Base-by-base conservation (phyloP, 2,888 invertebrate species). In the Barypeithes pellucidus region DNA sequence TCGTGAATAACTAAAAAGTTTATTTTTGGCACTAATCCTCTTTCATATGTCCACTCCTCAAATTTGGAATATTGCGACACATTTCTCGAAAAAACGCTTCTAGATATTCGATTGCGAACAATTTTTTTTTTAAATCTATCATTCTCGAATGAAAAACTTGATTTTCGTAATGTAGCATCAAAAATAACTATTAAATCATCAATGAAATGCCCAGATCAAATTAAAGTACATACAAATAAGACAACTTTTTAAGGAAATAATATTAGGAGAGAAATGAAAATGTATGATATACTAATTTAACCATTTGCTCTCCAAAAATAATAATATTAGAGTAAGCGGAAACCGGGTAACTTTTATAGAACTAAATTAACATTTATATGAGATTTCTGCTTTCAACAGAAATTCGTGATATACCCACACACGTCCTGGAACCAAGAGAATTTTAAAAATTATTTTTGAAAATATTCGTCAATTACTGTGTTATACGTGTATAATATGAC, bases 321-420 rank as follows among this genome's bases (percentile, higher is more conserved):
- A 43, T 43, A 16, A 43, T 16, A 43, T 43, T 43, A 43, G 16
- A 43, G 7, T 2, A 7, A 16, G 43, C 43, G 16, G 43, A 16
- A 12, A 43, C 43, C 3, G 16, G 43, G 3, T 3, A 43, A 43
- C 43, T 43, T 43, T 43, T 16, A 16, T 7, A 7, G 16, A 22
- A 47, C 47, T 47, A 22, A 47, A 47, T 47, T 47, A 12, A 20
- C 47, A 47, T 47, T 47, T 47, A 47, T 9, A 47, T 47, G 8
- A 20, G 47, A 9, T 47, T 18, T 47, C 11, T 12, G 7, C 22
- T 20, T 20, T 47, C 22, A 11, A 47, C 22, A 47, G 22, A 22
- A 47, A 47, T 20, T 47, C 22, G 20, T 12, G 47, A 20, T 20
- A 9, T 47, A 47, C 47, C 4, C 7, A n/a, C 47, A 16, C 7